Conservation (phyloP, 1,140 invertebrate genomes). For the Sinonovacula constricta region DNA sequence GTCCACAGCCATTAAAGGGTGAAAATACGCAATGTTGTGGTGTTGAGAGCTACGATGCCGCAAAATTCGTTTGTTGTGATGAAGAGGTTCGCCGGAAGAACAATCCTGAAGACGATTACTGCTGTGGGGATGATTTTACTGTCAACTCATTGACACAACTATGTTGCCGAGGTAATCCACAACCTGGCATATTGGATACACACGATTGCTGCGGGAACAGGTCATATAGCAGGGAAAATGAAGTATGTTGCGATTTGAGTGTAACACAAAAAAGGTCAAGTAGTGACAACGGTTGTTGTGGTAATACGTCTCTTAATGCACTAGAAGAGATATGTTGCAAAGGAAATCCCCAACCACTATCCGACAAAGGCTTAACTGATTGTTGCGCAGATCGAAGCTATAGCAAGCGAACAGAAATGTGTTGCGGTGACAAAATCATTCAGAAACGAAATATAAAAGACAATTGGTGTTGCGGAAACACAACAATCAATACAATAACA, state of each 20-base stretch:
- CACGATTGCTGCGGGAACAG: constrained; percentile 33
- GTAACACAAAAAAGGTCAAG: constrained; percentile 4
- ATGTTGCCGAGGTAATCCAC: constrained; percentile 39
- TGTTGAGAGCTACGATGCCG: constrained; percentile 29
- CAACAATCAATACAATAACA: constrained; percentile 42
- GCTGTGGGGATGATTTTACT: constrained; percentile 41
- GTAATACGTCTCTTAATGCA: constrained; percentile 28
- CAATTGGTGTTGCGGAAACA: constrained; percentile 50
- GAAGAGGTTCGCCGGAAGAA: constrained; percentile 23
- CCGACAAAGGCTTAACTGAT: constrained; percentile 11
- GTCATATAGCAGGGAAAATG: constrained; percentile 23
- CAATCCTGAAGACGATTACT: constrained; percentile 37
- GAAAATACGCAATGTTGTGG: constrained; percentile 31
- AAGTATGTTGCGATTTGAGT: constrained; percentile 33
- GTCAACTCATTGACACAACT: constrained; percentile 42
- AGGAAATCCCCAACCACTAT: constrained; percentile 24
- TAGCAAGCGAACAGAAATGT: constrained; percentile 10
- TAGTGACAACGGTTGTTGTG: constrained; percentile 34
- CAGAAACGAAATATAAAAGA: constrained; percentile 26
- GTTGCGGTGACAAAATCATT: constrained; percentile 20
- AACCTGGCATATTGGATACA: constrained; percentile 32
- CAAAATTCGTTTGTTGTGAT: constrained; percentile 26
- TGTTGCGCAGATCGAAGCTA: constrained; percentile 28
- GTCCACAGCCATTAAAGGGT: constrained; percentile 19
- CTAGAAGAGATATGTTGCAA: constrained; percentile 42